These are phyloP conservation scores for Rutilus rutilus DNA, from an alignment of 2,113 vertebrate species.

Conservation along the genomic window DNA sequence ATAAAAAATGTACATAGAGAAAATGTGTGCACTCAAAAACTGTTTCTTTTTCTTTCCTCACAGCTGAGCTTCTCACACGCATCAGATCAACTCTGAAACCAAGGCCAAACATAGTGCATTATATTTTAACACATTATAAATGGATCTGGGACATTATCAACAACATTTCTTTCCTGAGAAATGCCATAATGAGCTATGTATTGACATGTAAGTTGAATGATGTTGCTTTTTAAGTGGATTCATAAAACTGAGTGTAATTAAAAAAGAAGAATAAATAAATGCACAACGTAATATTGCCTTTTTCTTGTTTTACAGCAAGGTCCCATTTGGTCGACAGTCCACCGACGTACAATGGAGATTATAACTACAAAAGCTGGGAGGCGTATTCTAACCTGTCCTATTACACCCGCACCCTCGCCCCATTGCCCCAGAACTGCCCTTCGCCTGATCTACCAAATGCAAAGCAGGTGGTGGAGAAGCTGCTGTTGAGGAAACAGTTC, in stretches of 20 bases:
- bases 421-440: conserved; percentile 87
- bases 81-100: conserved; percentile 85
- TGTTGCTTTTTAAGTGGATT: background rate
- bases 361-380: conserved; percentile 95
- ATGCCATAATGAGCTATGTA: conserved; percentile 91
- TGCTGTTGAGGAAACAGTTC: conserved; percentile 86
- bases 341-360: conserved; percentile 89
- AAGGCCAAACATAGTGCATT: conserved; percentile 86
- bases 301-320: conserved; percentile 78
- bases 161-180: conserved; percentile 85
- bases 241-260: background rate
- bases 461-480: conserved; percentile 86
- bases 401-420: conserved; percentile 90
- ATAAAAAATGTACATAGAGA: background rate
- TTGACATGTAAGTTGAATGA: conserved; percentile 85
- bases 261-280: too few species aligned
- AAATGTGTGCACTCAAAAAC: background rate
- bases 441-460: conserved; percentile 88
- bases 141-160: conserved; percentile 92
- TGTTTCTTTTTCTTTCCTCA: background rate
- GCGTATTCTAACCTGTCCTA: conserved; percentile 94
- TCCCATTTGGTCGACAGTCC: conserved; percentile 93
- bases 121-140: conserved; percentile 93
- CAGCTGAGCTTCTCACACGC: conserved; percentile 91
- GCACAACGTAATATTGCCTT: background rate